A percentile compares a stretch with the other conserved stretches of the same genome.
Conservation (phyloP, 1,140 invertebrate species). For the Drosophila murphyi region DNA sequence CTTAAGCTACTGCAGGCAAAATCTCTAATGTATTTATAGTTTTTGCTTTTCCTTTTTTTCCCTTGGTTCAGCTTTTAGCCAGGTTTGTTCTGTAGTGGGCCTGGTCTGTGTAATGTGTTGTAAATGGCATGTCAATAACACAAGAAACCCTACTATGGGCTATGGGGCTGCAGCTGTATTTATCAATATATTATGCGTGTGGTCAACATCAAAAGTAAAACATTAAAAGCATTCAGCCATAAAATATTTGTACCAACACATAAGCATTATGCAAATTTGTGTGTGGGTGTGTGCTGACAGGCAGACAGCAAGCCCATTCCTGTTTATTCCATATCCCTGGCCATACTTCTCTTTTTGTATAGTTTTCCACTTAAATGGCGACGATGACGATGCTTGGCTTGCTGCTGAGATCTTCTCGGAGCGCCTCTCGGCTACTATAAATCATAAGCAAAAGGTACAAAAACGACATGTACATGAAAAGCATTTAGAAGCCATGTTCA, state of each 20-base stretch:
- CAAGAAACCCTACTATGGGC: conserved; percentile 11
- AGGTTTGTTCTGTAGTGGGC: not conserved
- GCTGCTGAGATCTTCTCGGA: conserved; percentile 27
- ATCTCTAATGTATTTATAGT: conserved; percentile 15
- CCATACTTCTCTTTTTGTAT: conserved; percentile 4
- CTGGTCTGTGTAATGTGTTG: conserved; percentile 17
- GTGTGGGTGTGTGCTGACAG: conserved; percentile 12
- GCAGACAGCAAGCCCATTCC: conserved; percentile 12
- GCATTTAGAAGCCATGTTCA: conserved; percentile 52
- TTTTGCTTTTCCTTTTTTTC: not conserved
- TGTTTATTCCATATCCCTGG: not conserved
- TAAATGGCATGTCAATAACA: conserved; percentile 41
- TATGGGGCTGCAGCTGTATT: conserved; percentile 17
- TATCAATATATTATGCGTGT: conserved; percentile 58
- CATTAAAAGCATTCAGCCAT: conserved; percentile 68
- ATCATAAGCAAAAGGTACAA: conserved; percentile 56
- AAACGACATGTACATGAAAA: conserved; percentile 47
- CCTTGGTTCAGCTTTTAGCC: not conserved
- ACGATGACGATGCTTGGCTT: conserved; percentile 8
- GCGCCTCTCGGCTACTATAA: conserved; percentile 24
- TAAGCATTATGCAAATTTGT: conserved; percentile 23
- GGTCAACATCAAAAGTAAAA: conserved; percentile 72
- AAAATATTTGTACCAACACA: conserved; percentile 52
- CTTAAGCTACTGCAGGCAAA: conserved; percentile 15
- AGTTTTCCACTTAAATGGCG: conserved; percentile 48